Conservation (phyloP, 2,797 vertebrate genomes). For the Atherinosoma microstoma region DNA sequence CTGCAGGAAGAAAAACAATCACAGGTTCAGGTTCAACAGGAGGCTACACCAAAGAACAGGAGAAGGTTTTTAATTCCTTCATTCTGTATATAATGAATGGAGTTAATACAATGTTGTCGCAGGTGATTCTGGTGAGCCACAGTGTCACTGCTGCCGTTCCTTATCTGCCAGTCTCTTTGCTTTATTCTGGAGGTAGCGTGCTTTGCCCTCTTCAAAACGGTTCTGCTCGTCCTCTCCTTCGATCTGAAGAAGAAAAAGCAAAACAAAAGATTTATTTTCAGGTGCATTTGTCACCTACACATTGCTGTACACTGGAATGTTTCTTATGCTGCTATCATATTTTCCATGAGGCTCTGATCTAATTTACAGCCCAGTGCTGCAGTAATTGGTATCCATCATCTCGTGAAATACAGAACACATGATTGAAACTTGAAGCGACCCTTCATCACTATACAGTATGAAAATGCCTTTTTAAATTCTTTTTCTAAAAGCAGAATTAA, state of each 20-base stretch:
- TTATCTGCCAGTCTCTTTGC: slow-evolving; percentile 86
- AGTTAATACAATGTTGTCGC: slow-evolving; percentile 23
- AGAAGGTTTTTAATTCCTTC: slow-evolving; percentile 23
- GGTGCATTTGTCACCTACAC: slow-evolving; percentile 26
- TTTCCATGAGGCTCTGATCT: slow-evolving; percentile 33
- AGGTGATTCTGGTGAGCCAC: slow-evolving; percentile 8
- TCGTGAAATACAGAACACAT: slow-evolving; percentile 17
- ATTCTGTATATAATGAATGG: slow-evolving; percentile 28
- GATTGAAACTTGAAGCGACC: slow-evolving; percentile 4
- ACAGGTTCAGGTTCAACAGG: slow-evolving; percentile 45
- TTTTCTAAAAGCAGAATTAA: no score
- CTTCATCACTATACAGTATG: background rate
- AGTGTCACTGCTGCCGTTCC: slow-evolving; percentile 75
- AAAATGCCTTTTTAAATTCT: no score
- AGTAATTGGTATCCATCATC: slow-evolving; percentile 36
- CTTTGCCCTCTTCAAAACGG: slow-evolving; percentile 91
- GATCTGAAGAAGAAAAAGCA: slow-evolving; percentile 75
- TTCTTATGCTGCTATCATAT: slow-evolving; percentile 24
- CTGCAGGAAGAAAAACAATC: slow-evolving; percentile 15
- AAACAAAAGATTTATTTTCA: slow-evolving; percentile 35
- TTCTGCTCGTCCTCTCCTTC: slow-evolving; percentile 90
- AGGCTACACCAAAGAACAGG: slow-evolving; percentile 41
- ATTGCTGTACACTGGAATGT: slow-evolving; percentile 20
- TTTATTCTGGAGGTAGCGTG: slow-evolving; percentile 92
- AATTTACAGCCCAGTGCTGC: slow-evolving; percentile 27